Evolutionary conservation across 2,888 invertebrate genomes (phyloP).

Genomic region (Drosophila picticornis): DNA sequence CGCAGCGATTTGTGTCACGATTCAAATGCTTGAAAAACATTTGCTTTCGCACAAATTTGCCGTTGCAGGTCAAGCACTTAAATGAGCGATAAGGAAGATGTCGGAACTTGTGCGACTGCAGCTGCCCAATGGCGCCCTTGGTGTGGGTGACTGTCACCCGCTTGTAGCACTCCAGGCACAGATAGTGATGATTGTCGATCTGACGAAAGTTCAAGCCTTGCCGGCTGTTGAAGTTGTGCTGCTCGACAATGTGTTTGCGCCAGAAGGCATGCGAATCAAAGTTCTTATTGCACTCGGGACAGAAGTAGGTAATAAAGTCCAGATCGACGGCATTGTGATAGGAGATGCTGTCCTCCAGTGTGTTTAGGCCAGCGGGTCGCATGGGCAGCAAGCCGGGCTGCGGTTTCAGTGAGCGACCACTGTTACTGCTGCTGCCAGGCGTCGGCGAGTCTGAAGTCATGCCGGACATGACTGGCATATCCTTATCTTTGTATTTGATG

Average conservation of each 20-base stretch:
- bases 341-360: slow-evolving; percentile 80
- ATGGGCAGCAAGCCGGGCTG: slow-evolving; percentile 54
- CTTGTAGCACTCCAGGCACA: slow-evolving; percentile 82
- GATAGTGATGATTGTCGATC: slow-evolving; percentile 80
- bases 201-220: slow-evolving; percentile 82
- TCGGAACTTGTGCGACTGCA: slow-evolving; percentile 82
- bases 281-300: slow-evolving; percentile 80
- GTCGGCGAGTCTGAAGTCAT: slow-evolving; percentile 38
- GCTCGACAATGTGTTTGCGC: slow-evolving; percentile 83
- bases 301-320: slow-evolving; percentile 80
- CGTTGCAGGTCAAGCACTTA: slow-evolving; percentile 75
- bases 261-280: slow-evolving; percentile 82
- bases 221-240: slow-evolving; percentile 79
- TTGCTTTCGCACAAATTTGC: slow-evolving; percentile 82
- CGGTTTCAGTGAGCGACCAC: slow-evolving; percentile 52
- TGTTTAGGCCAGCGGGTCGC: slow-evolving; percentile 75
- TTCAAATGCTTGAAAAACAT: slow-evolving; percentile 83
- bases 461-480: slow-evolving; percentile 3
- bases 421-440: slow-evolving; percentile 19
- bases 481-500: slow-evolving; percentile 19
- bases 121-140: slow-evolving; percentile 82
- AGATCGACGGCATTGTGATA: slow-evolving; percentile 82
- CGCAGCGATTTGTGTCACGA: slow-evolving; percentile 79
- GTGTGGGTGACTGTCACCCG: slow-evolving; percentile 83
- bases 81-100: slow-evolving; percentile 82